Evolutionary conservation across 2,888 invertebrate species (phyloP).

Genomic region (Hyppa rectilinea): DNA sequence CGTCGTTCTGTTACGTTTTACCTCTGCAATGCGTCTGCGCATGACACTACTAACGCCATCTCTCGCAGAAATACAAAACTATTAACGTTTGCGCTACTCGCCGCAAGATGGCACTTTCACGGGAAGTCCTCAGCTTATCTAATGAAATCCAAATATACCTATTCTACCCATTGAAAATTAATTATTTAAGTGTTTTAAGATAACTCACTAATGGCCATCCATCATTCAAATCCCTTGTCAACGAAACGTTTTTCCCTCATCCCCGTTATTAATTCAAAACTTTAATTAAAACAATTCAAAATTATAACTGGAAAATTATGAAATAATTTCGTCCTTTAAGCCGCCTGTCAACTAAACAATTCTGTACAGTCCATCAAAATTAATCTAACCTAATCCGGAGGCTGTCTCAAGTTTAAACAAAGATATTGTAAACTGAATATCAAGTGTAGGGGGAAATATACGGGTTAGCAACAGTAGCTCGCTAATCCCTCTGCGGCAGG

Average conservation of each 20-base stretch:
- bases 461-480: constrained; percentile 1
- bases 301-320: constrained; percentile 85
- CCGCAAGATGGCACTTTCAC: constrained; percentile 71
- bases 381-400: constrained; percentile 88
- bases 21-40: constrained; percentile 72
- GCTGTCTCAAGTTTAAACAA: constrained; percentile 88
- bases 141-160: constrained; percentile 22
- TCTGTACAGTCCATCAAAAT: constrained; percentile 89
- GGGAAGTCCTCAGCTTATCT: background rate
- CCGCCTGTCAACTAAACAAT: constrained; percentile 88
- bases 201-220: constrained; percentile 68
- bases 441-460: constrained; percentile 71
- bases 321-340: constrained; percentile 85
- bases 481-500: background rate
- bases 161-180: constrained; percentile 50
- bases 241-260: constrained; percentile 71
- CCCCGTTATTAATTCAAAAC: constrained; percentile 80
- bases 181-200: constrained; percentile 65
- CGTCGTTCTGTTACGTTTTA: too few relatives aligned
- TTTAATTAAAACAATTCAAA: constrained; percentile 87
- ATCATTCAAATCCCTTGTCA: constrained; percentile 79
- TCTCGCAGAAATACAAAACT: constrained; percentile 59
- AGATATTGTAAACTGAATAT: constrained; percentile 88
- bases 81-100: constrained; percentile 69
- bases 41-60: constrained; percentile 77